These are phyloP conservation scores for Taurulus bubalis DNA, from an alignment of 2,113 vertebrate genomes.

Conservation along the genomic window DNA sequence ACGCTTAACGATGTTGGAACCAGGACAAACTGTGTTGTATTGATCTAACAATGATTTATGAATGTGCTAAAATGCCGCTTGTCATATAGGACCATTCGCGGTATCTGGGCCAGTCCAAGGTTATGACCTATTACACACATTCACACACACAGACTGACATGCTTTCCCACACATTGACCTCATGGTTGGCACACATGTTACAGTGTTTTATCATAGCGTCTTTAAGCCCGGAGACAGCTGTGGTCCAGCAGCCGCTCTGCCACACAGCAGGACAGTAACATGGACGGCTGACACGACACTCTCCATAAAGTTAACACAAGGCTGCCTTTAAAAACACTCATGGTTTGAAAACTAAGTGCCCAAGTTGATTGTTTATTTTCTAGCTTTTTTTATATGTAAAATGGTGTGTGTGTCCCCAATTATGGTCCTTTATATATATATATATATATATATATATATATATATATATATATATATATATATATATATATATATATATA, in stretches of 20 bases:
- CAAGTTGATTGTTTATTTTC: not conserved
- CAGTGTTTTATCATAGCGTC: conserved; percentile 56
- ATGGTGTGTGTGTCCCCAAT: not conserved
- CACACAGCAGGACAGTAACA: conserved; percentile 42
- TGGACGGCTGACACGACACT: conserved; percentile 22
- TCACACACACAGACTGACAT: conserved; percentile 30
- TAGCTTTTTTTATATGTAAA: not conserved
- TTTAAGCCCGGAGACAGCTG: conserved; percentile 66
- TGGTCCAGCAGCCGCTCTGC: conserved; percentile 36
- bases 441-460: too few relatives aligned
- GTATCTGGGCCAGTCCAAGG: conserved; percentile 26
- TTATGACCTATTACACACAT: conserved; percentile 46
- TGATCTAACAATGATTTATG: conserved; percentile 41
- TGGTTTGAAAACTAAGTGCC: not conserved
- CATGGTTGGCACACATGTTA: conserved; percentile 53
- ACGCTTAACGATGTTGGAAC: not conserved
- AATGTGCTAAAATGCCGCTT: conserved; percentile 16
- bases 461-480: too few relatives aligned
- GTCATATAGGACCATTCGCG: conserved; percentile 27
- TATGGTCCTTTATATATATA: too few relatives aligned
- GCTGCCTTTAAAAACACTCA: not conserved
- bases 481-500: too few relatives aligned
- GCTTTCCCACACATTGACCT: conserved; percentile 72
- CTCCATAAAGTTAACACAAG: not conserved
- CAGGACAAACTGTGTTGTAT: not conserved